Conservation (phyloP, 2,113 vertebrate species). For the Pangasianodon hypophthalmus region DNA sequence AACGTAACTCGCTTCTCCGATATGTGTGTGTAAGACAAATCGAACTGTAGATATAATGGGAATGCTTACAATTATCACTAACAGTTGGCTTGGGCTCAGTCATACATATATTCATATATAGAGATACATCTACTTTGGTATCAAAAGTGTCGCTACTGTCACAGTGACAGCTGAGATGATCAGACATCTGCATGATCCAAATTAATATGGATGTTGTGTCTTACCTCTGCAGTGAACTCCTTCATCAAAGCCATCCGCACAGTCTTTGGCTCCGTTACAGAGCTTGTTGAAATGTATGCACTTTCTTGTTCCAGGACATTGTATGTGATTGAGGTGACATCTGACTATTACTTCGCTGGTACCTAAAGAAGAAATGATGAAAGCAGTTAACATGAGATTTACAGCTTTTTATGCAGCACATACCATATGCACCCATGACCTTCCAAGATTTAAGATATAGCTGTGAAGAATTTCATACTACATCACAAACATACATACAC, state of each 20-base stretch:
- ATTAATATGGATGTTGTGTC: slow-evolving; percentile 48
- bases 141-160: neutral
- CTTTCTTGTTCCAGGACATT: slow-evolving; percentile 82
- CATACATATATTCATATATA: neutral
- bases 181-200: slow-evolving; percentile 9
- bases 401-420: neutral
- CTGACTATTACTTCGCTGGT: slow-evolving; percentile 78
- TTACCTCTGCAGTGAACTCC: slow-evolving; percentile 91
- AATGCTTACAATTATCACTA: neutral
- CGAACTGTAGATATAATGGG: neutral
- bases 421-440: neutral
- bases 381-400: slow-evolving; percentile 2
- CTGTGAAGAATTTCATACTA: neutral
- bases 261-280: slow-evolving; percentile 89
- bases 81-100: neutral
- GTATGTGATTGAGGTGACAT: slow-evolving; percentile 86
- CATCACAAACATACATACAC: neutral
- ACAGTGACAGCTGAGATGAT: slow-evolving; percentile 14
- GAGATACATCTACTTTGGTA: neutral
- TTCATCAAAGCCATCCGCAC: slow-evolving; percentile 88
- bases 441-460: neutral
- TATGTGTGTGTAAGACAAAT: neutral
- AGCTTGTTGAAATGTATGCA: slow-evolving; percentile 94
- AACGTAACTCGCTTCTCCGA: neutral
- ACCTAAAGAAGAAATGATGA: slow-evolving; percentile 74